Base-by-base conservation (phyloP, 2,888 invertebrate genomes). In the Amitus sp. region DNA sequence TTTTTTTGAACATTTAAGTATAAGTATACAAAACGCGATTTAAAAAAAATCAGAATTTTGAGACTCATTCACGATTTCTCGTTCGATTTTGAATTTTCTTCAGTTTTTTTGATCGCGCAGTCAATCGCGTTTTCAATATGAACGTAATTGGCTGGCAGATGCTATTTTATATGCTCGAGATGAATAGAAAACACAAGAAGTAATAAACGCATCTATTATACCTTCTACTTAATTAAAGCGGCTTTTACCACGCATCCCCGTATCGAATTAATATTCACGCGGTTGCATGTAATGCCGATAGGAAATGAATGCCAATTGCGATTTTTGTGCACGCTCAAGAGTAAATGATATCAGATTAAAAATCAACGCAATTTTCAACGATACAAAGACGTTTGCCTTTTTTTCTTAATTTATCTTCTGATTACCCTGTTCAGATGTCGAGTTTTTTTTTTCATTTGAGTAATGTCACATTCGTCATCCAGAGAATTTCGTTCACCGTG, bases 201-300 rank as follows among this genome's bases (percentile, higher is more conserved):
- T 37, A 37, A 37, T 37, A 37, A 37, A 37, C 37, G 37, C 37
- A 20, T 42, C 42, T 42, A 42, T 42, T 19, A 42, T 42, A 42
- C 20, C 34, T 13, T 42, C 42, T 42, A 42, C 42, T 42, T 42
- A 42, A 42, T 42, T 42, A 42, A 42, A 20, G 20, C 19, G n/a
- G 20, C 42, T 42, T 13, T 13, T 15, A 13, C 17, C 39, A 10
- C 19, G 20, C 42, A 13, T 18, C 18, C 9, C 18, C 20, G n/a
- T 2, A 7, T 13, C 19, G 20, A 42, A 42, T 42, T 42, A 42
- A 42, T 20, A 42, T 20, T 42, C 42, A 42, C 20, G 20, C 42
- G 19, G 37, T 37, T 7, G 37, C 37, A 37, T 37, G 37, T 37
- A 37, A n/a, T n/a, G n/a, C 37, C 37, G 37, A 37, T 37, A 37